Evolutionary conservation across 1,140 invertebrate genomes (phyloP), one percentile per base, ranked within the genome.

Genomic region (Heliconius melpomene): DNA sequence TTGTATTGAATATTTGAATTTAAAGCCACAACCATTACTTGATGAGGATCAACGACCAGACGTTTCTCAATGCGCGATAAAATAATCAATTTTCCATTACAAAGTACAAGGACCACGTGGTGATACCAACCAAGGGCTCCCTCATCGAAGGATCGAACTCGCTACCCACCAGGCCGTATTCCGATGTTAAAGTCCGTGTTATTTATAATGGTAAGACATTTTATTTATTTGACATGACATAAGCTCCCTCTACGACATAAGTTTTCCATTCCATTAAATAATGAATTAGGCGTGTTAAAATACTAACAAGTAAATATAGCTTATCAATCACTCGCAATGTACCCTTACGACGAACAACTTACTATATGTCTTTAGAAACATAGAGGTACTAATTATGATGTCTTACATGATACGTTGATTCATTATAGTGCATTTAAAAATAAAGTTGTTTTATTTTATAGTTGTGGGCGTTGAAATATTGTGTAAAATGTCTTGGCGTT

Each of bases 61-160:
- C 3, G 11, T 16, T 20, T 7, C 18, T 18, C 20, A 52, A 52
- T 16, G 18, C 50, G 50, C 1, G 5, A 1, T 40, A 40, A 40
- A 40, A 40, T 40, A 40, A 3, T 52, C 3, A 7, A 52, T 20
- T 52, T 52, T 52, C 6, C 5, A 18, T 52, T 18, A 18, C 13
- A 7, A 52, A 52, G 2, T 50, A 6, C 29, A 94, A 88, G 72
- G 94, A 91, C 94, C 97, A 92, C 95, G 95, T 91, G 94, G 97
- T 87, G 95, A 66, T 98, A 0, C 97, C 96, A 81, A 77, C 72
- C 11, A 97, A 98, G 94, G 95, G 96, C 32, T 74, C 84, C 8
- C 72, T 86, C 32, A 60, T 84, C 78, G 97, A 97, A 46, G 97
- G 97, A 87, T 96, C 96, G 9, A 96, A 96, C 81, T 95, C 95